These are phyloP conservation scores for Chloroceryle aenea DNA, from an alignment of 2,113 vertebrate genomes.

Conservation along the genomic window DNA sequence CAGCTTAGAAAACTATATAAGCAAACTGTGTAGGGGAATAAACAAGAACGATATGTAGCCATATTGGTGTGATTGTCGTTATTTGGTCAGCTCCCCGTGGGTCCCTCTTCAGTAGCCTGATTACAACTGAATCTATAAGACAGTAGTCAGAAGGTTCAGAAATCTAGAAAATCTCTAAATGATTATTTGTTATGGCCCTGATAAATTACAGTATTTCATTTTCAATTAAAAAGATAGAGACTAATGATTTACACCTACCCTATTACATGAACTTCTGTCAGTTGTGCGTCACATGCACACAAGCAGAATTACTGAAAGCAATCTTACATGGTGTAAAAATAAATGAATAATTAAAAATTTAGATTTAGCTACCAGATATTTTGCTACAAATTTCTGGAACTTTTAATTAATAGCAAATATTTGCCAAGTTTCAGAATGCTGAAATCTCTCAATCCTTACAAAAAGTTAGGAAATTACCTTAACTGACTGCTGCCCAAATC, in stretches of 20 bases:
- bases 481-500: background rate
- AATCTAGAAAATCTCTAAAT: background rate
- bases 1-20: no score
- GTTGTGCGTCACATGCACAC: background rate
- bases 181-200: background rate
- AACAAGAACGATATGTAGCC: no score
- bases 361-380: background rate
- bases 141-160: background rate
- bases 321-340: background rate
- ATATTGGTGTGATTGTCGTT: no score
- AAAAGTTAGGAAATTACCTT: background rate
- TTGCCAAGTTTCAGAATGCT: constrained; percentile 7
- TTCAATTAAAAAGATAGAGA: background rate
- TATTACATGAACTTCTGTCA: background rate
- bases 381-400: background rate
- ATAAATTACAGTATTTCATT: background rate
- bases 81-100: no score
- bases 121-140: background rate
- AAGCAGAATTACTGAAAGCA: background rate
- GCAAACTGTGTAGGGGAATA: no score
- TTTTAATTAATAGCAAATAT: constrained; percentile 12
- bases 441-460: background rate
- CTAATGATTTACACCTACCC: background rate
- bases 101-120: no score
- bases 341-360: background rate